These are phyloP conservation scores for Coryphaenoides rupestris DNA, from an alignment of 2,113 vertebrate species.

Conservation along the genomic window DNA sequence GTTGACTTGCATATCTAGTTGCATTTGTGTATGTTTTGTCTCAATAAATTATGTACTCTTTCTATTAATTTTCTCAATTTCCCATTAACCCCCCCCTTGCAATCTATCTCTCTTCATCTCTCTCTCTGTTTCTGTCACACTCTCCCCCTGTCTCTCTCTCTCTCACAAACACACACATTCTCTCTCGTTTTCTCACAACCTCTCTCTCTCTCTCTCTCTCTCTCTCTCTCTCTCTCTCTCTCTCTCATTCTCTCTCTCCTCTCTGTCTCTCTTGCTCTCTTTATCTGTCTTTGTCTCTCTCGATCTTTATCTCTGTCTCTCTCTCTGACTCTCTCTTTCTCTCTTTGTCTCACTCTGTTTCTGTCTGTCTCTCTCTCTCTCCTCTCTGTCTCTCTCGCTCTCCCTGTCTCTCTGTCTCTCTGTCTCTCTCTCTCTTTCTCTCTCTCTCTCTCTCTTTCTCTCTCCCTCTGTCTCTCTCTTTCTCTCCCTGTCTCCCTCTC, in stretches of 20 bases:
- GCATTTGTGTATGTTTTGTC: constrained; percentile 4
- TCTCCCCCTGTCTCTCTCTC: no score
- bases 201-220: not conserved
- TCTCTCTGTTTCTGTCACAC: not conserved
- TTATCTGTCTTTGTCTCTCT: not conserved
- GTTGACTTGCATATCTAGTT: not conserved
- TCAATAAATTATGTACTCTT: constrained; percentile 3
- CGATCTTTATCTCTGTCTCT: not conserved
- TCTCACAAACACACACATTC: not conserved
- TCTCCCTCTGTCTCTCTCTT: constrained; percentile 1
- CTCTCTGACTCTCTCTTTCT: constrained; percentile 1
- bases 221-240: not conserved
- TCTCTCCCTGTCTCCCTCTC: not conserved
- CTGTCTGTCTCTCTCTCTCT: no score
- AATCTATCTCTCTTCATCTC: constrained; percentile 2
- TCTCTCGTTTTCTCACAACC: no score
- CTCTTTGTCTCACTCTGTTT: not conserved
- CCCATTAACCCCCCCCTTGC: not conserved
- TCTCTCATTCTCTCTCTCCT: constrained; percentile 3
- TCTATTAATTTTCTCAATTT: not conserved
- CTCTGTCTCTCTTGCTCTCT: not conserved
- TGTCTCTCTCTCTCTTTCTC: no score
- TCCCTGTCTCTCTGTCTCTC: not conserved
- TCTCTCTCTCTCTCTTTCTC: not conserved
- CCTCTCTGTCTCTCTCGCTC: not conserved